Evolutionary conservation across 2,888 invertebrate genomes (phyloP).

Genomic region (Xestia sexstrigata): DNA sequence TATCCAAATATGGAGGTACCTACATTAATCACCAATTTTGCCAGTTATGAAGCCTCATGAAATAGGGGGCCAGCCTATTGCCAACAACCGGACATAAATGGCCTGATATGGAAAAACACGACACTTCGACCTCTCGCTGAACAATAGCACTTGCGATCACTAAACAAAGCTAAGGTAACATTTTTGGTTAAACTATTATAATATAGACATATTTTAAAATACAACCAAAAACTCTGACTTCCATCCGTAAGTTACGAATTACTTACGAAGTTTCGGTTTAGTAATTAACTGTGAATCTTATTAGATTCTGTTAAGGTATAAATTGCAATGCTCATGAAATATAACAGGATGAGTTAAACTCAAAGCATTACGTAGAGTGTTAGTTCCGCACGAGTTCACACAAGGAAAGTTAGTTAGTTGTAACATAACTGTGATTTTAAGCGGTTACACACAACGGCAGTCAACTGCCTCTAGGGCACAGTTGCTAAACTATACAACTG

Average conservation of each 20-base stretch:
- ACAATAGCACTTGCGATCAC: not conserved
- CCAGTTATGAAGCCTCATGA: not conserved
- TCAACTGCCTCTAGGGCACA: slow-evolving; percentile 10
- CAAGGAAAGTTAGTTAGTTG: slow-evolving; percentile 35
- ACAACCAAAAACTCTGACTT: not conserved
- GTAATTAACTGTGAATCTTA: not conserved
- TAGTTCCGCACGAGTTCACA: slow-evolving; percentile 40
- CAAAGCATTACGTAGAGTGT: slow-evolving; percentile 5
- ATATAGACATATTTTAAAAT: not conserved
- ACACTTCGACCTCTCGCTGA: no score
- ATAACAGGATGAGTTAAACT: not conserved
- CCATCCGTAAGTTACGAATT: not conserved
- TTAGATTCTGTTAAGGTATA: not conserved
- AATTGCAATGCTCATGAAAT: not conserved
- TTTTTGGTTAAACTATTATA: not conserved
- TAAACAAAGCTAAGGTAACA: no score
- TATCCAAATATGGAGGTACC: not conserved
- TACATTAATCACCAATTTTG: not conserved
- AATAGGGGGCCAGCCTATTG: not conserved
- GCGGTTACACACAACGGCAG: slow-evolving; percentile 27
- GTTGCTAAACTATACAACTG: slow-evolving; percentile 26
- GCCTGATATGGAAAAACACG: not conserved
- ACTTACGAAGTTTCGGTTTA: not conserved
- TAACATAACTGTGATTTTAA: slow-evolving; percentile 26
- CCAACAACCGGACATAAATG: not conserved